phyloP scores from a whole-genome alignment of 2,888 invertebrate species.

The Polymixis lichenea region DNA sequence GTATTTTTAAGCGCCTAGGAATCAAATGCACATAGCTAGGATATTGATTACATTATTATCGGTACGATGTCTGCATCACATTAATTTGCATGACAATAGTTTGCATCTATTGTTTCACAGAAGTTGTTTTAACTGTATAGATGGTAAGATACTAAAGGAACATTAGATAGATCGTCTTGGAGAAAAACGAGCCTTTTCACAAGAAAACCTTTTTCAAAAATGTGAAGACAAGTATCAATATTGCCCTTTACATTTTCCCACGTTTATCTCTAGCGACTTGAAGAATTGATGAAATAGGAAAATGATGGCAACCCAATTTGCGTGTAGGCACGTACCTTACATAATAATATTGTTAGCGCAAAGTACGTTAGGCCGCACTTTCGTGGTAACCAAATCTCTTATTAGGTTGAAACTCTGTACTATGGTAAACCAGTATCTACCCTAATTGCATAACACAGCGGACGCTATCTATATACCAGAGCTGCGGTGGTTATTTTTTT shows the following conservation, averaged over 20 bases:
- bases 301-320: not conserved
- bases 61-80: constrained; percentile 29
- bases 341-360: not conserved
- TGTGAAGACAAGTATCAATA: too few species aligned
- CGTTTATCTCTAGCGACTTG: not conserved
- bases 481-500: too few species aligned
- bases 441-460: too few species aligned
- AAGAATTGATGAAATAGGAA: too few species aligned
- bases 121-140: not conserved
- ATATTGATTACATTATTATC: constrained; percentile 24
- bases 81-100: not conserved
- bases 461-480: too few species aligned
- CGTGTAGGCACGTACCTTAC: not conserved
- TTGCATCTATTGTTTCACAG: constrained; percentile 3
- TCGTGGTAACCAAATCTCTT: not conserved
- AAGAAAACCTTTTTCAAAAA: not conserved
- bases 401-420: not conserved
- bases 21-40: constrained; percentile 5
- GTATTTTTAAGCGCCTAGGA: too few species aligned
- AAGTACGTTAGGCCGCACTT: not conserved
- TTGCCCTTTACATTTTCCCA: too few species aligned
- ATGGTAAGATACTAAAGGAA: too few species aligned
- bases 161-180: not conserved
- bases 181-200: not conserved
- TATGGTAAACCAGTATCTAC: too few species aligned